Evolutionary conservation across 2,113 vertebrate genomes (phyloP).

Genomic region (Prunella fulvescens): DNA sequence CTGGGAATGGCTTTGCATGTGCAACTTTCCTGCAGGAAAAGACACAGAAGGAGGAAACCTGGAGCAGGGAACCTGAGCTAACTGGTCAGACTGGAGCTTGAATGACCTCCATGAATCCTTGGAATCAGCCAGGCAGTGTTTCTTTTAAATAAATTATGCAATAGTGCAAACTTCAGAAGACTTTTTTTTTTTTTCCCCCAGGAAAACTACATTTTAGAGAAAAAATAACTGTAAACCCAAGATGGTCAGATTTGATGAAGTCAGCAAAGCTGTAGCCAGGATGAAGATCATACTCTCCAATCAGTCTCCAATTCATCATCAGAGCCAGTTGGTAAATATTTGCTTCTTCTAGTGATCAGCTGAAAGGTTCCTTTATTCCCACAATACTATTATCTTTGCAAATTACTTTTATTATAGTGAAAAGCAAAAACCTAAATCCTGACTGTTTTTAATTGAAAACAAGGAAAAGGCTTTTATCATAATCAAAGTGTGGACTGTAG

Average conservation of each 20-base stretch:
- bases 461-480: not conserved
- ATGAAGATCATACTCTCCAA: not conserved
- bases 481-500: not conserved
- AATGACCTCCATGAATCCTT: not conserved
- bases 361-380: not conserved
- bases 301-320: not conserved
- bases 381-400: constrained; percentile 1
- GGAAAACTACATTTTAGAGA: not conserved
- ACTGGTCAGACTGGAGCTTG: not conserved
- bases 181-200: not conserved
- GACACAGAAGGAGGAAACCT: not conserved
- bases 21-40: not conserved
- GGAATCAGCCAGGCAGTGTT: not conserved
- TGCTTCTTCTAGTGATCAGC: constrained; percentile 15
- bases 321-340: constrained; percentile 47
- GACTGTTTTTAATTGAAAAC: constrained; percentile 12
- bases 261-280: constrained; percentile 30
- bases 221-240: constrained; percentile 1
- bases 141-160: not conserved
- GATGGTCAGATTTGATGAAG: constrained; percentile 37
- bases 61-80: not conserved
- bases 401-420: constrained; percentile 10
- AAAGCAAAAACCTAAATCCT: constrained; percentile 14
- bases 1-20: not conserved
- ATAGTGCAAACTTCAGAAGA: not conserved